Conservation (phyloP, 2,888 invertebrate genomes). For the Agrochola circellaris region DNA sequence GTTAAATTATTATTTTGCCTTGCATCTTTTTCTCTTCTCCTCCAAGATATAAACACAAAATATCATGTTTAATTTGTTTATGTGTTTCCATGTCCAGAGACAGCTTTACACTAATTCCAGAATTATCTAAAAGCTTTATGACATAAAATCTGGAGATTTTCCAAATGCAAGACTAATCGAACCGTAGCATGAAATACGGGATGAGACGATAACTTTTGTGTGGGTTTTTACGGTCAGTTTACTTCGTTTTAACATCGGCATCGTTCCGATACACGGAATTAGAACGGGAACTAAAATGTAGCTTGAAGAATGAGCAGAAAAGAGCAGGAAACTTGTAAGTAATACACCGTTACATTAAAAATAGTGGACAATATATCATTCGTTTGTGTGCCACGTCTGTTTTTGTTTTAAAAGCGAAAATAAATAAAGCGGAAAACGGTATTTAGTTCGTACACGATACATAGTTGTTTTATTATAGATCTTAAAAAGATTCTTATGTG, state of each 20-base stretch:
- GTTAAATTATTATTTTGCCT: neutral
- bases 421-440: slow-evolving; percentile 38
- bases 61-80: slow-evolving; percentile 21
- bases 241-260: slow-evolving; percentile 35
- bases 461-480: slow-evolving; percentile 16
- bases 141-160: slow-evolving; percentile 53
- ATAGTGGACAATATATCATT: slow-evolving; percentile 50
- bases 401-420: slow-evolving; percentile 43
- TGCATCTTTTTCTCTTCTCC: neutral
- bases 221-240: slow-evolving; percentile 50
- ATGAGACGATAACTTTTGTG: slow-evolving; percentile 26
- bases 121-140: slow-evolving; percentile 48
- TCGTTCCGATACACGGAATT: slow-evolving; percentile 51
- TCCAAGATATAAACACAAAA: slow-evolving; percentile 5
- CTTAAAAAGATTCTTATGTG: neutral
- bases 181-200: slow-evolving; percentile 26
- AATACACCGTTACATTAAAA: slow-evolving; percentile 48
- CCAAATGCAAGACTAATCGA: slow-evolving; percentile 45
- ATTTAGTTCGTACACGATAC: slow-evolving; percentile 35
- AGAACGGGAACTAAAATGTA: slow-evolving; percentile 46
- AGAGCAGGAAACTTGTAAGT: slow-evolving; percentile 40
- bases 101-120: slow-evolving; percentile 41
- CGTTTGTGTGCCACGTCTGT: slow-evolving; percentile 40
- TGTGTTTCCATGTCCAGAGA: slow-evolving; percentile 1
- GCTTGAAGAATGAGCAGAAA: slow-evolving; percentile 35